These are phyloP conservation scores for Aphidoletes aphidimyza DNA, from an alignment of 2,888 invertebrate species.

Conservation along the genomic window DNA sequence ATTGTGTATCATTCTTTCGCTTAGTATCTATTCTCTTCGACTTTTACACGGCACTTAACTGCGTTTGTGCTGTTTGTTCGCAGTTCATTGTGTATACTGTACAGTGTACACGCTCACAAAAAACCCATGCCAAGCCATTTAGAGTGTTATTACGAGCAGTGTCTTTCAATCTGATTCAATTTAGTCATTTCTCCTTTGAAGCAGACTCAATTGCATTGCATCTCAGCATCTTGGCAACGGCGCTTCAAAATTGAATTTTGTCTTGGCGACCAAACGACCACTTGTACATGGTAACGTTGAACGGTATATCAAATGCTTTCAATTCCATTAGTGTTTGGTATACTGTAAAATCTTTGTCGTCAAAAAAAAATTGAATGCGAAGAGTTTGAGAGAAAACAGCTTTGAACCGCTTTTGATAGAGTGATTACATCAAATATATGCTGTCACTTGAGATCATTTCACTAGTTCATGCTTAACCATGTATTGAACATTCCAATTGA, in stretches of 20 bases:
- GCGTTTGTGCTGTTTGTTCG: not conserved
- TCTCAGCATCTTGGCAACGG: no score
- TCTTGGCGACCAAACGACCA: not conserved
- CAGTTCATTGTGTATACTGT: no score
- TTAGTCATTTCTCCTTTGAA: not conserved
- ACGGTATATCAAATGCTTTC: not conserved
- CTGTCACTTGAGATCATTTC: constrained; percentile 13
- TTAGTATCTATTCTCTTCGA: constrained; percentile 11
- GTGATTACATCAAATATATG: not conserved
- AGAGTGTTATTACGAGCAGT: no score
- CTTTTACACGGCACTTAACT: not conserved
- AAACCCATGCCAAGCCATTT: no score
- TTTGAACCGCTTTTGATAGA: not conserved
- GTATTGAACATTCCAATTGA: not conserved
- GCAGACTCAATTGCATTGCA: not conserved
- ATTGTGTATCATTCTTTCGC: not conserved
- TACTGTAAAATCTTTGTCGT: not conserved
- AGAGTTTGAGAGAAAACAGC: no score
- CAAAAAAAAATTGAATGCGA: not conserved
- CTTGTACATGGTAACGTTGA: not conserved
- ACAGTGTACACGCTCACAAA: no score
- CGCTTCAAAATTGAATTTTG: no score
- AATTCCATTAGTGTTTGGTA: not conserved
- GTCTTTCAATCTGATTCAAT: constrained; percentile 15
- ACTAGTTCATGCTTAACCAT: not conserved